phyloP scores from a whole-genome alignment of 2,113 vertebrate genomes.

The Pandion haliaetus region DNA sequence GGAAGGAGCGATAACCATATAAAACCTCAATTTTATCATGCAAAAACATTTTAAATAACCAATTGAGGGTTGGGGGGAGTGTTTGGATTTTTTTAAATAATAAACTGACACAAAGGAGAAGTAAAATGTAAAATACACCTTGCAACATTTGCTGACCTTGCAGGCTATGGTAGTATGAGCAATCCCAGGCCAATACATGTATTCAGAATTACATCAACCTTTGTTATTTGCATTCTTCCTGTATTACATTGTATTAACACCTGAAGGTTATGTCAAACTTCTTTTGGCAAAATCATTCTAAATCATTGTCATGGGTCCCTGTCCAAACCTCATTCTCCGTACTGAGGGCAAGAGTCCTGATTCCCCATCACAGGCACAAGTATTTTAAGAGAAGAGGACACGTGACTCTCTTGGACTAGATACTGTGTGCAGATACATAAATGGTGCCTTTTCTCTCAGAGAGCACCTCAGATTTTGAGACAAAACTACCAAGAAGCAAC shows the following conservation, averaged over 20 bases:
- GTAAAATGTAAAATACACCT: background rate
- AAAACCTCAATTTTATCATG: background rate
- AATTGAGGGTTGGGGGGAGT: rapidly evolving
- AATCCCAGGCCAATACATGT: background rate
- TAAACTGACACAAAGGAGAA: background rate
- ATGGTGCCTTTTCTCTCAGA: background rate
- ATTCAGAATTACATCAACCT: background rate
- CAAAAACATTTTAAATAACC: background rate
- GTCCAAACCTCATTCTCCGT: background rate
- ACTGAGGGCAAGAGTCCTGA: background rate
- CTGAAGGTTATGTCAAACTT: background rate
- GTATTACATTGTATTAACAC: background rate
- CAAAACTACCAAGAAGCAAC: background rate
- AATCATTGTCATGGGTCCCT: background rate
- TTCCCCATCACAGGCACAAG: background rate
- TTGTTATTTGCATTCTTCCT: background rate
- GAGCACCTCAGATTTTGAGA: background rate
- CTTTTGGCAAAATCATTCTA: background rate
- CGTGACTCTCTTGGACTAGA: background rate
- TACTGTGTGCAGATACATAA: background rate
- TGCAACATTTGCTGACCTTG: background rate
- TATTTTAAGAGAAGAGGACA: background rate
- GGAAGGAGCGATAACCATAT: background rate
- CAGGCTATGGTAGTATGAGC: background rate
- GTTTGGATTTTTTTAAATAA: background rate